Percentiles rank a stretch among this genome's conserved stretches.
Evolutionary conservation across 1,140 invertebrate species (phyloP).

Genomic region (Pemphigus obesinymphae): DNA sequence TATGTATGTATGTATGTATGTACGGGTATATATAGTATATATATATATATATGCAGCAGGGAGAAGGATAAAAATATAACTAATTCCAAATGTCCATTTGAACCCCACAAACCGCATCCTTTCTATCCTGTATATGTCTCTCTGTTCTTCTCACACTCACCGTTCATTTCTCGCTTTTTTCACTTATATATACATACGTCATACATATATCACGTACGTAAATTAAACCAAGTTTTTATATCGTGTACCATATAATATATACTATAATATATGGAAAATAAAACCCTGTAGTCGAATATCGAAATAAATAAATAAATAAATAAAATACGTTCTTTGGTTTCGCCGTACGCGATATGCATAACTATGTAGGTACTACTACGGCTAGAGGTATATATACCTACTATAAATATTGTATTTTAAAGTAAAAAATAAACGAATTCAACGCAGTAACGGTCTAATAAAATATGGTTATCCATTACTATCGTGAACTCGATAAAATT

Average conservation of each 20-base stretch:
- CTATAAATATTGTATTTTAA: background rate
- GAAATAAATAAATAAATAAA: background rate
- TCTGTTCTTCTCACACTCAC: background rate
- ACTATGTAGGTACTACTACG: too few relatives aligned
- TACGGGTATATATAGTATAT: background rate
- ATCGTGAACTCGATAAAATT: conserved; percentile 9
- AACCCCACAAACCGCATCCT: background rate
- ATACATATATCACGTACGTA: background rate
- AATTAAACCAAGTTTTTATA: background rate
- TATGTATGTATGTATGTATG: background rate
- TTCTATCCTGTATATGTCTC: background rate
- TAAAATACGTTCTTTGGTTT: background rate
- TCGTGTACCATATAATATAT: too few relatives aligned
- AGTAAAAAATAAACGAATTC: background rate
- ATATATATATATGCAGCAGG: background rate
- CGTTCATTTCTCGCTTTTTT: background rate
- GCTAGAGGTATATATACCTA: too few relatives aligned
- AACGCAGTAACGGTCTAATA: conserved; percentile 13
- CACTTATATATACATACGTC: background rate
- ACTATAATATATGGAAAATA: background rate
- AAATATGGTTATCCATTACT: conserved; percentile 2
- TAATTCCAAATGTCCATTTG: conserved; percentile 28
- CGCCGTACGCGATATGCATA: too few relatives aligned
- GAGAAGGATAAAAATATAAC: conserved; percentile 32
- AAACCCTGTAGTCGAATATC: background rate